Evolutionary conservation across 1,140 invertebrate genomes (phyloP).

Genomic region (Bilobella aurantiaca): DNA sequence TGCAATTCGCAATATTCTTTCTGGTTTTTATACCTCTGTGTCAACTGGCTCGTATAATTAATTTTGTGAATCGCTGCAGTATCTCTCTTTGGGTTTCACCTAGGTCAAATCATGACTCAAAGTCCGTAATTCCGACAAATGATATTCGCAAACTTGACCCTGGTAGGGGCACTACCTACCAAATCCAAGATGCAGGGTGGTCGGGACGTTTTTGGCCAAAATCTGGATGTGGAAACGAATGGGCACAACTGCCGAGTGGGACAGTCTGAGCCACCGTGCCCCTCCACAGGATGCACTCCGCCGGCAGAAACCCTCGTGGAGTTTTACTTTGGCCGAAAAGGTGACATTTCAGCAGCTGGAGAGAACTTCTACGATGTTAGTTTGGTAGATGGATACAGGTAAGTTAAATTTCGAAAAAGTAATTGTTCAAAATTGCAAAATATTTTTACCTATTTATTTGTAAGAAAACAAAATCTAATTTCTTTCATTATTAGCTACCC

Average conservation of each 20-base stretch:
- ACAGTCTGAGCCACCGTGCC: constrained; percentile 21
- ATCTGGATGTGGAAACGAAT: constrained; percentile 23
- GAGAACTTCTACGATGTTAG: constrained; percentile 25
- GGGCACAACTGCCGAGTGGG: constrained; percentile 31
- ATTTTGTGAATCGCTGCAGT: neutral
- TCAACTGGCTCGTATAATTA: neutral
- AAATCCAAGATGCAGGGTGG: constrained; percentile 27
- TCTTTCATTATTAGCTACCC: constrained; percentile 1
- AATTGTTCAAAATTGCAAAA: too few species aligned
- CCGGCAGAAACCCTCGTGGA: constrained; percentile 33
- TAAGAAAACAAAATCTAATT: neutral
- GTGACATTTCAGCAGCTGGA: neutral
- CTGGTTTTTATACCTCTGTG: neutral
- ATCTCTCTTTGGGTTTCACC: neutral
- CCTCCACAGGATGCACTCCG: constrained; percentile 22
- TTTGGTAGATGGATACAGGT: constrained; percentile 31
- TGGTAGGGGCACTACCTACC: constrained; percentile 13
- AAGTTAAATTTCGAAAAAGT: too few species aligned
- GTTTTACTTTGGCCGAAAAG: constrained; percentile 19
- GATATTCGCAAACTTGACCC: constrained; percentile 10
- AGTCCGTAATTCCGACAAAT: neutral
- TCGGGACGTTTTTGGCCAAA: constrained; percentile 34
- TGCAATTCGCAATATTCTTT: too few species aligned
- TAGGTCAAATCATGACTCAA: neutral
- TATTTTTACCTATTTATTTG: neutral